These are phyloP conservation scores for Ephialtes manifestator DNA, from an alignment of 2,888 invertebrate genomes.

Conservation along the genomic window DNA sequence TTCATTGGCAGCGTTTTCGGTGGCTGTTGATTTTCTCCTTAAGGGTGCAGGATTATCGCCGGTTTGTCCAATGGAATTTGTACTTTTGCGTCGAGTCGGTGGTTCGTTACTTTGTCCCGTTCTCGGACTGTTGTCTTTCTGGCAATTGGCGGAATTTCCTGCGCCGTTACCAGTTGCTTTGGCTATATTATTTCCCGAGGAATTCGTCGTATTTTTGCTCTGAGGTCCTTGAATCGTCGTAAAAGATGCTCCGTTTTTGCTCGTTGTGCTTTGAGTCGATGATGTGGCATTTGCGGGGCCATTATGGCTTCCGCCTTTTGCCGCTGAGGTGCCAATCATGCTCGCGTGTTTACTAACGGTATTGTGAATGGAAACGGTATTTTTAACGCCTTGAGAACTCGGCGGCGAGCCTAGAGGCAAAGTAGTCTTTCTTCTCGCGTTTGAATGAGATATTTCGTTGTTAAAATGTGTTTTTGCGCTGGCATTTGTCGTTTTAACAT, in stretches of 20 bases:
- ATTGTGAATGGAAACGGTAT: conserved; percentile 75
- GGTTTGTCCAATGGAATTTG: conserved; percentile 77
- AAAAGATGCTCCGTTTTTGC: conserved; percentile 69
- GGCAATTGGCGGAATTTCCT: conserved; percentile 51
- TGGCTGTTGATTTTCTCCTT: conserved; percentile 87
- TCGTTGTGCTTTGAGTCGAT: conserved; percentile 62
- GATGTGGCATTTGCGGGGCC: conserved; percentile 8
- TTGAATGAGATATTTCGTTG: conserved; percentile 78
- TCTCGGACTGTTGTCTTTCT: conserved; percentile 68
- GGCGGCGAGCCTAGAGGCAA: conserved; percentile 81
- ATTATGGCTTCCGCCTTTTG: conserved; percentile 72
- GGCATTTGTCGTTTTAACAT: conserved; percentile 70
- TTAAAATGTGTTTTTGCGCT: conserved; percentile 78
- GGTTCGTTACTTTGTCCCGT: conserved; percentile 69
- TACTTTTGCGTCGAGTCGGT: conserved; percentile 82
- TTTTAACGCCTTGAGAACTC: conserved; percentile 76
- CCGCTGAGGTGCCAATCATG: conserved; percentile 78
- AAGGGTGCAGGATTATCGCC: conserved; percentile 81
- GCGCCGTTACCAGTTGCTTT: conserved; percentile 56
- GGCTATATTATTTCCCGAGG: conserved; percentile 48
- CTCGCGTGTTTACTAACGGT: conserved; percentile 80
- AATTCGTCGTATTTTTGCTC: conserved; percentile 57
- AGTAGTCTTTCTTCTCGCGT: conserved; percentile 81
- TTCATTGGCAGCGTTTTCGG: conserved; percentile 76
- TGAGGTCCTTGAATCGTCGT: conserved; percentile 66